Evolutionary conservation across 2,888 invertebrate genomes (phyloP).

Genomic region (Galerucella calmariensis): DNA sequence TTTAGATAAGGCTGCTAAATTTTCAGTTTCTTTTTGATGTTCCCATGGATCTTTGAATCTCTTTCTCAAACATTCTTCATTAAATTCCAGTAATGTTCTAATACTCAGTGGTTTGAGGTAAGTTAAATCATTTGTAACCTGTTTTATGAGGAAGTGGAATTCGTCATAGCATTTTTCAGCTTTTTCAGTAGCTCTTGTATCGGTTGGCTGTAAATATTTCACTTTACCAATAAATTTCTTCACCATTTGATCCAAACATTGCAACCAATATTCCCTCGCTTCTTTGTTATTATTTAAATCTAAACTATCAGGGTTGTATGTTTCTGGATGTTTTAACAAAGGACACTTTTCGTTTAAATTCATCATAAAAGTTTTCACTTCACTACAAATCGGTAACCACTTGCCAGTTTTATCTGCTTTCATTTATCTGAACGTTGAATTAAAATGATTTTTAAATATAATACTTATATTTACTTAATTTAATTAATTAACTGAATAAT

Average conservation of each 20-base stretch:
- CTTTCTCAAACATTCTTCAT: slow-evolving; percentile 90
- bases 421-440: not conserved
- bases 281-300: slow-evolving; percentile 87
- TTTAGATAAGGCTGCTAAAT: slow-evolving; percentile 79
- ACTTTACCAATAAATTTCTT: slow-evolving; percentile 88
- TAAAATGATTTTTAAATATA: not conserved
- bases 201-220: slow-evolving; percentile 79
- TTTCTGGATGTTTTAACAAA: slow-evolving; percentile 79
- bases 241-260: slow-evolving; percentile 87
- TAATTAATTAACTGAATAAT: not conserved
- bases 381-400: not conserved
- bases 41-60: slow-evolving; percentile 91
- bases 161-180: slow-evolving; percentile 86
- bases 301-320: slow-evolving; percentile 92
- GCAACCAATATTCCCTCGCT: slow-evolving; percentile 92
- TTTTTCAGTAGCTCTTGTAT: slow-evolving; percentile 79
- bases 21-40: slow-evolving; percentile 89
- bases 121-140: slow-evolving; percentile 82
- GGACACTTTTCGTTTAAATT: slow-evolving; percentile 68
- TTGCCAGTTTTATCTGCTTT: not conserved
- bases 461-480: not conserved
- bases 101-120: slow-evolving; percentile 85
- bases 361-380: slow-evolving; percentile 29
- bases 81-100: slow-evolving; percentile 88
- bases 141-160: slow-evolving; percentile 82